A percentile compares a stretch with the other conserved stretches of the same genome.
Conservation (phyloP, 2,888 invertebrate genomes). For the Invenusta paracnida region DNA sequence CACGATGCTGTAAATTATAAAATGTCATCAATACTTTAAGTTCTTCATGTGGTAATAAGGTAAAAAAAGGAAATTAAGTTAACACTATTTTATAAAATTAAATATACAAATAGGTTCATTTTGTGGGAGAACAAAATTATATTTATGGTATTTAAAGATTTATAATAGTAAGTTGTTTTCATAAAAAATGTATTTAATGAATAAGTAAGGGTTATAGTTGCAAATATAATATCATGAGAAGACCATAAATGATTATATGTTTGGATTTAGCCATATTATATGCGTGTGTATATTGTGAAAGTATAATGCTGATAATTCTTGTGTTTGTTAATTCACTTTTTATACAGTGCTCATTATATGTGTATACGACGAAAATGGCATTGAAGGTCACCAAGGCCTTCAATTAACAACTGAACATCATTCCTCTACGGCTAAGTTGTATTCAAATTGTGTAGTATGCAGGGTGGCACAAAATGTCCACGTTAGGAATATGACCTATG, state of each 20-base stretch:
- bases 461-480: no score
- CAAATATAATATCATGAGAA: background rate
- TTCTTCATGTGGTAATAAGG: no score
- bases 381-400: no score
- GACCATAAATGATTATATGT: background rate
- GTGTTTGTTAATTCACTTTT: background rate
- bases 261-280: background rate
- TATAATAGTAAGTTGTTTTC: background rate
- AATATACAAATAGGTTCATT: background rate
- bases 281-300: background rate
- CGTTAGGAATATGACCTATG: no score
- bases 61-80: no score
- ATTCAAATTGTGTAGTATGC: no score
- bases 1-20: no score
- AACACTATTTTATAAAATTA: background rate
- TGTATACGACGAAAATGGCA: background rate
- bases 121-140: background rate
- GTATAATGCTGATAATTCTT: background rate
- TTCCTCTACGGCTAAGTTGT: no score
- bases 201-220: background rate
- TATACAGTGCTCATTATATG: background rate
- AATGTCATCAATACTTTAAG: no score
- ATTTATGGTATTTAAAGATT: background rate
- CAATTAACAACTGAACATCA: no score
- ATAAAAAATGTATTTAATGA: background rate